Base-by-base conservation (phyloP, 2,797 vertebrate species). In the Hydrocynus forskahlii region DNA sequence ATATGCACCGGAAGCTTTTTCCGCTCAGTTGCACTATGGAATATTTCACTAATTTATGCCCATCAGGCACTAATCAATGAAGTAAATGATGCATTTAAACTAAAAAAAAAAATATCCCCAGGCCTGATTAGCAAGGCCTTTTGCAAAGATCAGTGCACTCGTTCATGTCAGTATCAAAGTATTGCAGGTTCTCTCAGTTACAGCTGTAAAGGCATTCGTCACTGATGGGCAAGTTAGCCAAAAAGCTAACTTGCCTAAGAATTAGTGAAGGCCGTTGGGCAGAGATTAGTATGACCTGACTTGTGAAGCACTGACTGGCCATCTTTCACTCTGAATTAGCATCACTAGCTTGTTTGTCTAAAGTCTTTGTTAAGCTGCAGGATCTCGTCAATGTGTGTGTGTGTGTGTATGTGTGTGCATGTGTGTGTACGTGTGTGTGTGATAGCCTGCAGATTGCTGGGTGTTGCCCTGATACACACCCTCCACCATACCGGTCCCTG, bases 401-500 rank as follows among this genome's bases (percentile, higher is more conserved):
- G 12, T 80, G 71, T 66, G 76, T 69, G 7, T 62, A 14, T 25
- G 35, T 64, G 62, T 54, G 55, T 38, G 59, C 43, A 74, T 68
- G n/a, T n/a, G n/a, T n/a, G n/a, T n/a, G n/a, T n/a, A n/a, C n/a
- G 48, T 55, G 57, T 62, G 75, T 66, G 76, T 81, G 63, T 19
- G 64, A 62, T 12, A 45, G 62, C 10, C 29, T 76, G 67, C 38
- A 40, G 70, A 78, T 40, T 70, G 69, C 25, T 74, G 78, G 78
- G 79, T 70, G 80, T 84, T 76, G 50, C 73, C 81, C 77, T 60
- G 71, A 35, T 76, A 79, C 85, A 81, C 85, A 74, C 85, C 81
- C 78, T 66, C 9, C 59, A 35, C 45, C 52, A 43, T 78, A 38
- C 54, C 63, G 70, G 52, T 48, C 77, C 81, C 78, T 54, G 73